Conservation (phyloP, 1,140 invertebrate species). For the Pinna nobilis region DNA sequence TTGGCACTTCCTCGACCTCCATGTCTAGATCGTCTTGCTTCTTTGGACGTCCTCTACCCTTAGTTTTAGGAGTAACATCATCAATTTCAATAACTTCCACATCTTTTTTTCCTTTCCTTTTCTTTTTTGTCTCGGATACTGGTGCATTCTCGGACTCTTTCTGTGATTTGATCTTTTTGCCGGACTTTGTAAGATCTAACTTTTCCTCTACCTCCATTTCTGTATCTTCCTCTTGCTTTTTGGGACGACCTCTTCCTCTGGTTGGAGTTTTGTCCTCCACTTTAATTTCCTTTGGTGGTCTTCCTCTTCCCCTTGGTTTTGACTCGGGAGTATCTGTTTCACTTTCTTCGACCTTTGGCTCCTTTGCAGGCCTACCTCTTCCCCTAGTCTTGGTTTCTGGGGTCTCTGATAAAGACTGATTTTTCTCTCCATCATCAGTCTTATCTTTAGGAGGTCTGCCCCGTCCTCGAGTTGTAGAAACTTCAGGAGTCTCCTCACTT, state of each 20-base stretch:
- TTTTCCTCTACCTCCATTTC: conserved; percentile 22
- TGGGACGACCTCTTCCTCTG: conserved; percentile 37
- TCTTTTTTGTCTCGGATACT: conserved; percentile 6
- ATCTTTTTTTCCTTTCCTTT: conserved; percentile 1
- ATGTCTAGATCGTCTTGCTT: conserved; percentile 8
- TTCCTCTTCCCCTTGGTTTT: conserved; percentile 1
- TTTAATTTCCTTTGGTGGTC: background rate
- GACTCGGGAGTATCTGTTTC: background rate
- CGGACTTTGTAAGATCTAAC: conserved; percentile 25
- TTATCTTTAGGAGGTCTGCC: background rate
- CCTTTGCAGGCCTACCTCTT: conserved; percentile 32
- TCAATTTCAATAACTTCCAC: background rate
- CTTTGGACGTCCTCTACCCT: conserved; percentile 28
- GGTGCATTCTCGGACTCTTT: too few species aligned
- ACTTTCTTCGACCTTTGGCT: background rate
- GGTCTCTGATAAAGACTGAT: too few species aligned
- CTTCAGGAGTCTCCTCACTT: background rate
- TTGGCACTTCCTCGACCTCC: conserved; percentile 13
- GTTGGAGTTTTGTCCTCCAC: conserved; percentile 10
- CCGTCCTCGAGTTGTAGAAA: too few species aligned
- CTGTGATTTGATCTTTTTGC: conserved; percentile 19
- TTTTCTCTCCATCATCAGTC: background rate
- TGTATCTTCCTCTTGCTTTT: conserved; percentile 19
- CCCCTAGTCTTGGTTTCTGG: conserved; percentile 24
- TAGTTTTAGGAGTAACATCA: conserved; percentile 11